phyloP scores from a whole-genome alignment of 2,113 vertebrate species.

The Talpa occidentalis region DNA sequence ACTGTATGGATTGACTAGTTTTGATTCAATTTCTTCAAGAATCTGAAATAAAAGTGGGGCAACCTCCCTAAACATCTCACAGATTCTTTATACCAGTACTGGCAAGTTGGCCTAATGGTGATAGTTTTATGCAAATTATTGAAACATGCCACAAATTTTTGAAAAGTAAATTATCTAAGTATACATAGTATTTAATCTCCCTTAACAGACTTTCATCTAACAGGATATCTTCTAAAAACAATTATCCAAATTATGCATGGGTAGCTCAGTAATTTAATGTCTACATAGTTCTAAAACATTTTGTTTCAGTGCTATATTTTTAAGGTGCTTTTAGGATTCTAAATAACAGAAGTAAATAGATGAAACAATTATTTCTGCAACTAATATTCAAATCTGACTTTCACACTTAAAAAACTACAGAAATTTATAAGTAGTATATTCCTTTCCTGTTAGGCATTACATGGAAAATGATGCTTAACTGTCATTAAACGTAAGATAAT shows the following conservation, averaged over 20 bases:
- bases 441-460: not conserved
- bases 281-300: constrained; percentile 75
- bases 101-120: constrained; percentile 71
- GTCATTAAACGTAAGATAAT: not conserved
- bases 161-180: constrained; percentile 28
- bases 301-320: constrained; percentile 63
- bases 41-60: constrained; percentile 55
- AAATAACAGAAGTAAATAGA: constrained; percentile 62
- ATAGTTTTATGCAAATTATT: constrained; percentile 75
- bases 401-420: constrained; percentile 15
- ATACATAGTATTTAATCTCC: constrained; percentile 58
- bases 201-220: constrained; percentile 66
- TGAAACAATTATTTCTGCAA: constrained; percentile 58
- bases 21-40: constrained; percentile 58
- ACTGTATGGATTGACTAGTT: constrained; percentile 46
- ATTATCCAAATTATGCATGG: constrained; percentile 83
- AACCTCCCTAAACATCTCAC: constrained; percentile 71
- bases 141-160: constrained; percentile 61
- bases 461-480: constrained; percentile 9
- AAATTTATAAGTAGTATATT: constrained; percentile 41
- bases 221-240: constrained; percentile 75
- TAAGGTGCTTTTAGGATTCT: constrained; percentile 58
- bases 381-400: constrained; percentile 58
- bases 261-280: constrained; percentile 80
- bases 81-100: constrained; percentile 49